Percentiles rank a stretch among this genome's conserved stretches.
phyloP scores from a whole-genome alignment of 2,888 invertebrate species.

The Drosophila diplacantha region DNA sequence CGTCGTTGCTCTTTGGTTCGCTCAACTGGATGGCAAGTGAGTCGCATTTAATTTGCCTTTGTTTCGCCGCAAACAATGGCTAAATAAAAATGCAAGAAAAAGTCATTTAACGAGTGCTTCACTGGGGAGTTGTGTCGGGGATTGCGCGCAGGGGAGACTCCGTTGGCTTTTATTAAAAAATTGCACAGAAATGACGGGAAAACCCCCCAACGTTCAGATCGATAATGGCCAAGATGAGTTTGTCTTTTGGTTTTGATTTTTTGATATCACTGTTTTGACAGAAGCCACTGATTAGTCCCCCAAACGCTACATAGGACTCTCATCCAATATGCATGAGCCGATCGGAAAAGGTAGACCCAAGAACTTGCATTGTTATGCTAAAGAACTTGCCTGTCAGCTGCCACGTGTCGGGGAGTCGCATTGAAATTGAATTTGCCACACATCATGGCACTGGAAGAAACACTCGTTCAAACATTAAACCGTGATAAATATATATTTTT shows the following conservation, averaged over 20 bases:
- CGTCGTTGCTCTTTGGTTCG: conserved; percentile 48
- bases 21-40: conserved; percentile 70
- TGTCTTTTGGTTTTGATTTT: conserved; percentile 33
- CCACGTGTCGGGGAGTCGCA: conserved; percentile 68
- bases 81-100: conserved; percentile 54
- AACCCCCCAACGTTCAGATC: conserved; percentile 44
- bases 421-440: conserved; percentile 69
- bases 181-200: conserved; percentile 25
- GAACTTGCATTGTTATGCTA: conserved; percentile 67
- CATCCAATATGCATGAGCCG: conserved; percentile 71
- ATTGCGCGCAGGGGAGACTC: conserved; percentile 1
- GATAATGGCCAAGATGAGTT: conserved; percentile 24
- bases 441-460: not conserved
- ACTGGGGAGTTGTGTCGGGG: conserved; percentile 3
- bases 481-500: not conserved
- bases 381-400: conserved; percentile 66
- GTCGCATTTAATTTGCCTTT: conserved; percentile 75
- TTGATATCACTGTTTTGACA: conserved; percentile 69
- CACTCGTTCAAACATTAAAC: not conserved
- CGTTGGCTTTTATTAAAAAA: conserved; percentile 43
- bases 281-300: conserved; percentile 58
- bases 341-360: conserved; percentile 53
- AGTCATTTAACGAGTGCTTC: conserved; percentile 68
- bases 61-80: conserved; percentile 66
- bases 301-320: conserved; percentile 32